Evolutionary conservation across 1,140 invertebrate species (phyloP).

Genomic region (Microplitis demolitor): DNA sequence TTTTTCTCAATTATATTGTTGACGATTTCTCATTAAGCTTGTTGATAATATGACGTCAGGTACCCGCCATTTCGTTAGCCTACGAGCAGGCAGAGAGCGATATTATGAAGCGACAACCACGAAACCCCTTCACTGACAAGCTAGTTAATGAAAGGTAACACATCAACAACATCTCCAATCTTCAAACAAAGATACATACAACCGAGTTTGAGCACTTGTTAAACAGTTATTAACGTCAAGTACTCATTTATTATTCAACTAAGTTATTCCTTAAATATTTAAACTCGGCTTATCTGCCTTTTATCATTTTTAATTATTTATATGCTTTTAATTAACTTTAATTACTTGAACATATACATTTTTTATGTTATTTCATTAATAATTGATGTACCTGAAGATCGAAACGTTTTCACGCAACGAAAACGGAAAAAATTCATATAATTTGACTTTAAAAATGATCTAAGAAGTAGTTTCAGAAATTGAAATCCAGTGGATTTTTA

Average conservation of each 20-base stretch:
- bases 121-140: constrained; percentile 87
- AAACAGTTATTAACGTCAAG: background rate
- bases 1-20: constrained; percentile 17
- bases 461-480: too few species aligned
- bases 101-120: constrained; percentile 99
- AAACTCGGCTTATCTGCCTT: too few species aligned
- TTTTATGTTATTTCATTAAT: background rate
- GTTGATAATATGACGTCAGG: constrained; percentile 69
- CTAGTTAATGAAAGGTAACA: constrained; percentile 83
- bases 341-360: too few species aligned
- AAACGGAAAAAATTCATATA: too few species aligned
- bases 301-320: too few species aligned
- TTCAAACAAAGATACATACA: constrained; percentile 7
- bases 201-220: background rate
- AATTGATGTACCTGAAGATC: too few species aligned
- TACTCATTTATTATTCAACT: background rate
- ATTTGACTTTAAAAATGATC: too few species aligned
- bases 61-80: constrained; percentile 99
- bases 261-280: too few species aligned
- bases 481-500: too few species aligned
- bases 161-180: constrained; percentile 49
- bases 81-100: constrained; percentile 99
- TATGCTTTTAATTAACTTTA: too few species aligned
- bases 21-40: constrained; percentile 52
- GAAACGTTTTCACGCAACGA: too few species aligned